A percentile compares a stretch with the other conserved stretches of the same genome.
Evolutionary conservation across 2,888 invertebrate species (phyloP).

Genomic region (Xanthorhoe designata): DNA sequence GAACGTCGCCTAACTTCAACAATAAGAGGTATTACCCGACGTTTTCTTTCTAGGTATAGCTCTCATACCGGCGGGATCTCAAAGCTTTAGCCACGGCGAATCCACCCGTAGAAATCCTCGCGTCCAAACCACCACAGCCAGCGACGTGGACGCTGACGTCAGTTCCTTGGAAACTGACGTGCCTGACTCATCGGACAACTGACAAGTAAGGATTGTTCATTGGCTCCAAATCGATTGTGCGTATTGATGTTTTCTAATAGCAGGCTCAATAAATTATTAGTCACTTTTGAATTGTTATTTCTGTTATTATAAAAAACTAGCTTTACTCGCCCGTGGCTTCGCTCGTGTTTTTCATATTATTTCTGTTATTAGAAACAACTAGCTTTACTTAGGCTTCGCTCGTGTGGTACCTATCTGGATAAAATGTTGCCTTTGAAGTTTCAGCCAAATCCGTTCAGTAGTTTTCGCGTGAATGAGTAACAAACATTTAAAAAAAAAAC

Average conservation of each 20-base stretch:
- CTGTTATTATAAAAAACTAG: no score
- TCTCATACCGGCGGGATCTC: slow-evolving; percentile 16
- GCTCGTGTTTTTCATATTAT: no score
- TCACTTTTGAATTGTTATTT: slow-evolving; percentile 18
- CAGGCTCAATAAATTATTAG: slow-evolving; percentile 43
- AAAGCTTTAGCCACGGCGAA: slow-evolving; percentile 33
- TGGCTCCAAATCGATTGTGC: slow-evolving; percentile 47
- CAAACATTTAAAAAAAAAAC: no score
- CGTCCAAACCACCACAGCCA: slow-evolving; percentile 43
- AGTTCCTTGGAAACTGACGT: slow-evolving; percentile 74
- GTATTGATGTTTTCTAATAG: slow-evolving; percentile 37
- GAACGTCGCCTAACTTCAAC: background rate
- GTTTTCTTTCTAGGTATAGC: slow-evolving; percentile 8
- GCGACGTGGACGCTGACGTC: slow-evolving; percentile 73
- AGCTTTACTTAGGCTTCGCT: no score
- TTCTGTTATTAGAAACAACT: no score
- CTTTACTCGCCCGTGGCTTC: no score
- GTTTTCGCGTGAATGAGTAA: no score
- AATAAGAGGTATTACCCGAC: background rate
- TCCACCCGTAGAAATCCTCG: slow-evolving; percentile 24
- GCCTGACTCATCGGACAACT: slow-evolving; percentile 66
- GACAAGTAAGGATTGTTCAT: slow-evolving; percentile 33
- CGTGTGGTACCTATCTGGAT: no score
- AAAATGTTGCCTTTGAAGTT: no score
- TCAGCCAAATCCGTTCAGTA: no score